A percentile compares a stretch with the other conserved stretches of the same genome.
Conservation (phyloP, 2,797 vertebrate species). For the Acanthornis magna region DNA sequence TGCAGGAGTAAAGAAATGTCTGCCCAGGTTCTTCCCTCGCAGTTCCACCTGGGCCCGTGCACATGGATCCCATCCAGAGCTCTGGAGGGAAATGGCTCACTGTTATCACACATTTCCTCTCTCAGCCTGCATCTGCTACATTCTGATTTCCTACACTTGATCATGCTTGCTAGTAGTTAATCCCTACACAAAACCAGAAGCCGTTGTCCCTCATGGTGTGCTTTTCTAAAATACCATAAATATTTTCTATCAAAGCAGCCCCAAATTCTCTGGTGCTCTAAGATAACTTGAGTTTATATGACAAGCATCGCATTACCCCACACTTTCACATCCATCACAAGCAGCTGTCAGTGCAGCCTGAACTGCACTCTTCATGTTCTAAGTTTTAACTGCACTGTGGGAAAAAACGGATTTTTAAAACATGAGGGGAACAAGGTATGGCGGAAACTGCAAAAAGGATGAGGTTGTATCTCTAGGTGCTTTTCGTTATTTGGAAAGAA, state of each 20-base stretch:
- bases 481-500: not conserved
- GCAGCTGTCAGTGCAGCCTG: conserved; percentile 1
- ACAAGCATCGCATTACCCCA: conserved; percentile 10
- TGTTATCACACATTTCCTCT: not conserved
- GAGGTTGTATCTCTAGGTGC: too few relatives aligned
- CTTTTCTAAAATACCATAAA: conserved; percentile 4
- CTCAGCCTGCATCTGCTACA: not conserved
- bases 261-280: not conserved
- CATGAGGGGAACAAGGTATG: not conserved
- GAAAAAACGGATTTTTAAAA: not conserved
- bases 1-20: not conserved
- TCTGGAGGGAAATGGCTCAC: not conserved
- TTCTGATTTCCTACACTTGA: not conserved
- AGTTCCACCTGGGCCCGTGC: not conserved
- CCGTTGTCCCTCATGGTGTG: not conserved
- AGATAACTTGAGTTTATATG: not conserved
- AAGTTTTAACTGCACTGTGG: not conserved
- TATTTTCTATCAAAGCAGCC: not conserved
- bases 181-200: conserved; percentile 5
- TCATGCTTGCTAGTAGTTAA: not conserved
- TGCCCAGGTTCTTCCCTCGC: not conserved
- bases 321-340: not conserved
- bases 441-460: not conserved
- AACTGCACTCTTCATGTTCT: not conserved
- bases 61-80: not conserved